phyloP scores from a whole-genome alignment of 2,797 vertebrate species.

The Enteromius anoplus region DNA sequence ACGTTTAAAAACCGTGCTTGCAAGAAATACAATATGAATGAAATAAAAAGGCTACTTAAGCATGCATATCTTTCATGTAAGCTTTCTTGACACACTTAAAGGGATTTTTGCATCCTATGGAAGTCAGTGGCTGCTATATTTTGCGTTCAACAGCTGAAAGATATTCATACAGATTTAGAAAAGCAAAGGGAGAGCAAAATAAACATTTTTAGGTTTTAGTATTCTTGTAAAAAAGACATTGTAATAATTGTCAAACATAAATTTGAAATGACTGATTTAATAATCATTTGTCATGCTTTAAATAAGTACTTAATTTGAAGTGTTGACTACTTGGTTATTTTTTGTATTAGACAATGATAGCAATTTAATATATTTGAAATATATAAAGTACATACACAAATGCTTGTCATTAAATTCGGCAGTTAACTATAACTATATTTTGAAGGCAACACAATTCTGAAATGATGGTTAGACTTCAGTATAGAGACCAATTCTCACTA shows the following conservation, averaged over 20 bases:
- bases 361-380: too few species aligned
- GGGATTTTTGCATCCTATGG: neutral
- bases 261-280: neutral
- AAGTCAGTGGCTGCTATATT: neutral
- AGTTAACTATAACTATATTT: neutral
- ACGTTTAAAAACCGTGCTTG: neutral
- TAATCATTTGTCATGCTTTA: neutral
- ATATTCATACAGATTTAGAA: neutral
- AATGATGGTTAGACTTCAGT: too few species aligned
- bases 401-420: neutral
- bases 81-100: neutral
- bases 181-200: neutral
- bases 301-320: neutral
- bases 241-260: neutral
- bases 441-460: neutral
- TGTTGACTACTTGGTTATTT: neutral
- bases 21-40: neutral
- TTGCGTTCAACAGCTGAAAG: neutral
- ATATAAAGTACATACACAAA: neutral
- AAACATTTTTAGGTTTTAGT: too few species aligned
- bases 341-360: neutral
- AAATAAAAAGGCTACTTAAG: neutral
- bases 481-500: too few species aligned
- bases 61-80: neutral
- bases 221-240: neutral